Conservation (phyloP, 2,888 invertebrate species). For the Tetragonisca angustula region DNA sequence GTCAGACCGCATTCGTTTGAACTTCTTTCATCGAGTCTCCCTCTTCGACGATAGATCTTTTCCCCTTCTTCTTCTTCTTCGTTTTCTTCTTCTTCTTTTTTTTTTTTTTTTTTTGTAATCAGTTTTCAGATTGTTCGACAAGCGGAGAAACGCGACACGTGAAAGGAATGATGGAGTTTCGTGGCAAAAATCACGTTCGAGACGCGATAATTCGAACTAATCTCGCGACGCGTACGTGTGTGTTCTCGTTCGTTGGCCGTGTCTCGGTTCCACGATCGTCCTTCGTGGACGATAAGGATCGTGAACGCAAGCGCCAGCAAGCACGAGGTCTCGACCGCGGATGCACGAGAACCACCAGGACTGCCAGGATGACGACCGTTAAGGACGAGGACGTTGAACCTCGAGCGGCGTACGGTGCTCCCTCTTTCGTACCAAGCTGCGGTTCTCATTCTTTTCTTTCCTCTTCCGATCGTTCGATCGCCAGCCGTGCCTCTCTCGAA, state of each 20-base stretch:
- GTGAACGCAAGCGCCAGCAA: conserved; percentile 1
- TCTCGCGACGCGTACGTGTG: conserved; percentile 9
- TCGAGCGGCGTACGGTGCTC: conserved; percentile 38
- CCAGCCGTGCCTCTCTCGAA: background rate
- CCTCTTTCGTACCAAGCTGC: conserved; percentile 48
- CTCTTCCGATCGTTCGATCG: conserved; percentile 2
- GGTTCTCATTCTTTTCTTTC: conserved; percentile 58
- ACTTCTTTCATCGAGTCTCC: conserved; percentile 39
- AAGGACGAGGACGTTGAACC: conserved; percentile 68
- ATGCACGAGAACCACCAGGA: conserved; percentile 61
- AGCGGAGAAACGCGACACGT: conserved; percentile 25
- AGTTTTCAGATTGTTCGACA: background rate
- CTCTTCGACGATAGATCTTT: conserved; percentile 21
- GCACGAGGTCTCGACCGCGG: conserved; percentile 57
- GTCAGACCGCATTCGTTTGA: conserved; percentile 33
- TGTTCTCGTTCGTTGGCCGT: conserved; percentile 55
- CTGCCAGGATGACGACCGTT: conserved; percentile 66
- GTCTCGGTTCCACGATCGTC: conserved; percentile 55
- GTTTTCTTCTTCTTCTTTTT: too few species aligned
- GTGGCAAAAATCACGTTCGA: conserved; percentile 23
- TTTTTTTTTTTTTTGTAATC: background rate
- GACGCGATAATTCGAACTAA: background rate
- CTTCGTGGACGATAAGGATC: conserved; percentile 67
- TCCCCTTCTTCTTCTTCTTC: too few species aligned
- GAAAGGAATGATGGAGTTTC: conserved; percentile 10